These are phyloP conservation scores for Trematomus loennbergii DNA, from an alignment of 2,113 vertebrate species.

Conservation along the genomic window DNA sequence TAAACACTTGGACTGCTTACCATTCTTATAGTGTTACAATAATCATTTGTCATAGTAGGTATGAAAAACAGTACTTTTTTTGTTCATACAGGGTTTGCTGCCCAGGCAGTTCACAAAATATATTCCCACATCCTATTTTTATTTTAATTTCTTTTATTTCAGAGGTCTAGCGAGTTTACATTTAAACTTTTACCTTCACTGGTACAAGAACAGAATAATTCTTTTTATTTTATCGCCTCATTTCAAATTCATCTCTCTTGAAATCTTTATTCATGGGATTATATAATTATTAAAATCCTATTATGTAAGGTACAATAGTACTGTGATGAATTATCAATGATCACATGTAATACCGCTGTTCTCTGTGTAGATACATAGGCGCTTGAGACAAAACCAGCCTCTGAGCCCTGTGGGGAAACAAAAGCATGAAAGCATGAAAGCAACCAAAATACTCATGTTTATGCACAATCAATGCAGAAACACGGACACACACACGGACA, in stretches of 20 bases:
- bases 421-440: conserved; percentile 71
- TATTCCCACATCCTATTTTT: conserved; percentile 21
- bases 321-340: conserved; percentile 56
- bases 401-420: conserved; percentile 51
- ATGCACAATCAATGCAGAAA: conserved; percentile 64
- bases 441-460: conserved; percentile 66
- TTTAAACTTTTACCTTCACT: conserved; percentile 24
- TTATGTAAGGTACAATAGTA: conserved; percentile 48
- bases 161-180: conserved; percentile 11
- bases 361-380: conserved; percentile 43
- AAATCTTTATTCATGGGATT: conserved; percentile 57
- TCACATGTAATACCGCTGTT: conserved; percentile 40
- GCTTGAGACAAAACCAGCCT: conserved; percentile 58
- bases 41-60: not conserved
- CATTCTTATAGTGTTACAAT: not conserved
- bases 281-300: conserved; percentile 40
- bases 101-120: conserved; percentile 21
- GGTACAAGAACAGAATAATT: conserved; percentile 11
- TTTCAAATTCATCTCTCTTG: conserved; percentile 14
- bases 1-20: conserved; percentile 9
- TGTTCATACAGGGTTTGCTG: conserved; percentile 8
- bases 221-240: conserved; percentile 13
- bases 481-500: conserved; percentile 22
- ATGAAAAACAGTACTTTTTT: not conserved
- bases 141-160: conserved; percentile 26